A percentile compares a stretch with the other conserved stretches of the same genome.
Conservation (phyloP, 2,888 invertebrate species). For the Trachelus iudaicus region DNA sequence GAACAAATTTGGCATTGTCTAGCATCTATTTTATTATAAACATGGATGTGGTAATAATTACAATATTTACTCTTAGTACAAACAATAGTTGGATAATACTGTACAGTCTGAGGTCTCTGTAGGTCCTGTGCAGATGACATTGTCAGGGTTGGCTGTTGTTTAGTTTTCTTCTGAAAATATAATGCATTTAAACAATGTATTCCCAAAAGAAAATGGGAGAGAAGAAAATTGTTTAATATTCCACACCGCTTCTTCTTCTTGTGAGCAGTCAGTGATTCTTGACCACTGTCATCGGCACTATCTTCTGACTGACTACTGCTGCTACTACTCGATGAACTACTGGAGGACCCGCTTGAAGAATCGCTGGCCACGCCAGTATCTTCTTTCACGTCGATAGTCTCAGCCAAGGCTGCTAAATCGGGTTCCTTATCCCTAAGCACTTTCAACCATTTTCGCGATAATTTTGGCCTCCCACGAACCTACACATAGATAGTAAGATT, state of each 20-base stretch:
- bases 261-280: constrained; percentile 88
- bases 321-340: constrained; percentile 81
- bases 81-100: constrained; percentile 65
- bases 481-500: constrained; percentile 16
- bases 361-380: constrained; percentile 94
- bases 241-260: constrained; percentile 78
- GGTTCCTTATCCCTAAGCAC: constrained; percentile 78
- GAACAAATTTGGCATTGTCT: constrained; percentile 62
- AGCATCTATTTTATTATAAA: constrained; percentile 66
- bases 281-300: constrained; percentile 82
- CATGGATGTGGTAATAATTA: constrained; percentile 60
- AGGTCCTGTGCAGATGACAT: constrained; percentile 57
- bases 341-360: constrained; percentile 86
- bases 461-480: constrained; percentile 91
- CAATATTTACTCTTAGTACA: constrained; percentile 62
- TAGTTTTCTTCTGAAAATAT: constrained; percentile 61
- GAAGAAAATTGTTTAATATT: constrained; percentile 5
- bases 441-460: constrained; percentile 92
- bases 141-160: constrained; percentile 63
- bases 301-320: constrained; percentile 73
- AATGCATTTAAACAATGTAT: background rate
- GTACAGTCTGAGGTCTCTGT: constrained; percentile 65
- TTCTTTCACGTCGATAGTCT: constrained; percentile 84
- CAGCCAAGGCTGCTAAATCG: constrained; percentile 82
- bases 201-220: constrained; percentile 15